Base-by-base conservation (phyloP, 2,797 vertebrate species). In the Macroramphosus scolopax region DNA sequence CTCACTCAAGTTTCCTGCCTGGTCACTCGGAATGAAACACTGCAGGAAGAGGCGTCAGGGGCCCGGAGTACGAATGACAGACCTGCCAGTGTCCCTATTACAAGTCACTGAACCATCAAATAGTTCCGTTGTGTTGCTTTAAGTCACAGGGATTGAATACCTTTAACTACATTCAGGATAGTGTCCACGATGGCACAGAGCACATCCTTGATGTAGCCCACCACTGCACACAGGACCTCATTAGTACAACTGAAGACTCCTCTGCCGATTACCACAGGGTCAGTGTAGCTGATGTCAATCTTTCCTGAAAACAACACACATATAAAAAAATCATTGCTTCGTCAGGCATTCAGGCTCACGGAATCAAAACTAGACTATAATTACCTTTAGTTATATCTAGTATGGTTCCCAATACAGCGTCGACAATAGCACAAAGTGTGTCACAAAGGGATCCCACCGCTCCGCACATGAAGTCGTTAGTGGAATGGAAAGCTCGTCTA, bases 241-340 rank as follows among this genome's bases (percentile, higher is more conserved):
- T 82, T 77, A 31, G 57, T 49, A 32, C 32, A 44, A 42, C 6
- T 38, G 51, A 88, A 83, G 51, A 49, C 47, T 35, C 26, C 3
- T 64, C 87, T 61, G 54, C 83, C 82, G 38, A 73, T 47, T n/a
- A 75, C 51, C 54, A 86, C 86, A 13, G 86, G 86, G 59, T 88
- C 80, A 28, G 76, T 18, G 53, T 60, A 50, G 60, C 70, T 78
- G 9, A 87, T 37, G 54, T 87, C 75, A 33, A 30, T 32, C 62
- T 63, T 62, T 53, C 81, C 84, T 85, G 61, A 17, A 31, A 31
- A 45, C 56, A 45, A 42, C 13, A 67, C 26, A 8, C 5, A 45
- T 2, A 48, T n/a, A 2, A 22, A 22, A 22, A 22, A 3, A 22
- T n/a, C 12, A 33, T 24, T 1, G 6, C 46, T 50, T 37, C 32